These are phyloP conservation scores for Subanguina moxae DNA, from an alignment of 1,140 invertebrate genomes.

Conservation along the genomic window DNA sequence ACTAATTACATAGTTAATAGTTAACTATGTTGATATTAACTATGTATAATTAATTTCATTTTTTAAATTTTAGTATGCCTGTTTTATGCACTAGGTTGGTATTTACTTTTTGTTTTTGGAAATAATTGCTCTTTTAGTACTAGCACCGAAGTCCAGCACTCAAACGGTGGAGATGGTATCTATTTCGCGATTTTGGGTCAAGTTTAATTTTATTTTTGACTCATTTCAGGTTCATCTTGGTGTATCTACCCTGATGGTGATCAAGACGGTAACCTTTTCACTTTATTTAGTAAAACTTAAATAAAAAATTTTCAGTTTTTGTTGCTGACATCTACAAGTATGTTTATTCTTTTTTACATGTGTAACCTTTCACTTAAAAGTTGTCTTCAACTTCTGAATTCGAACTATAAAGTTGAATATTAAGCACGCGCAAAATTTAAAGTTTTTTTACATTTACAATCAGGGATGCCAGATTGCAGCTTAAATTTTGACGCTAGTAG, in stretches of 20 bases:
- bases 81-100: conserved; percentile 49
- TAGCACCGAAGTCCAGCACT: conserved; percentile 40
- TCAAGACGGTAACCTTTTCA: conserved; percentile 17
- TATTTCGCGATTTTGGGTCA: neutral
- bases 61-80: conserved; percentile 35
- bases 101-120: too few relatives aligned
- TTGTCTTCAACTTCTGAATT: too few relatives aligned
- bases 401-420: too few relatives aligned
- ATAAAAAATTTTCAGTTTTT: conserved; percentile 29
- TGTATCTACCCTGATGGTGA: conserved; percentile 57
- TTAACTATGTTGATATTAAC: too few relatives aligned
- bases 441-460: too few relatives aligned
- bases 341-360: neutral
- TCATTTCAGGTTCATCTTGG: conserved; percentile 19
- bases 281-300: too few relatives aligned
- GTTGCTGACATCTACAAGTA: conserved; percentile 52
- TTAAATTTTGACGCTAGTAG: too few relatives aligned
- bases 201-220: neutral
- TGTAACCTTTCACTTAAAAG: too few relatives aligned
- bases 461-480: too few relatives aligned
- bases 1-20: too few relatives aligned
- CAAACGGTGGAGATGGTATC: conserved; percentile 46
- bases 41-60: too few relatives aligned
- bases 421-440: too few relatives aligned
- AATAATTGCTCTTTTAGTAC: conserved; percentile 14